Evolutionary conservation across 2,113 vertebrate genomes (phyloP), one percentile per base, ranked within the genome.

Genomic region (Channa argus): DNA sequence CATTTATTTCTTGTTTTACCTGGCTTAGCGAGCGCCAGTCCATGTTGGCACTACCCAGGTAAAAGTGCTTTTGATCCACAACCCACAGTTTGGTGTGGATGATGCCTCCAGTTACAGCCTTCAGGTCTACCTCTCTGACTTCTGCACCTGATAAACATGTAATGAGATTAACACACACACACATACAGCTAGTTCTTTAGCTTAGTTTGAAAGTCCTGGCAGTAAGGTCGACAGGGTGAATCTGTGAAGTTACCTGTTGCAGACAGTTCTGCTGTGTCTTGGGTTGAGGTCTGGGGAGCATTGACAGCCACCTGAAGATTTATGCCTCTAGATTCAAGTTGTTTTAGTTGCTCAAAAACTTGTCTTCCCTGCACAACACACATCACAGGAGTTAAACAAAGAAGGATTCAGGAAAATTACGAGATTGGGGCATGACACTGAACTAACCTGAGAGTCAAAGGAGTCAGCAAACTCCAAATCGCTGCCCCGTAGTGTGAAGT

Each of bases 31-130:
- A 95, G 13, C 95, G 93, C 95, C 95, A 96, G 91, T 96, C 95
- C 95, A 96, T 95, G 92, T 96, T 96, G 71, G 95, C 95, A 2
- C 95, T 96, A 11, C 95, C 95, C 49, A 96, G 3, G 79, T 95
- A 96, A 10, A 95, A 37, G 58, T 95, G 94, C 61, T 90, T 90
- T 11, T 82, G 85, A 66, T 96, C 95, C 50, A 96, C 93, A 69
- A 94, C 92, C 94, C 93, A 94, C 46, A 95, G 70, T 80, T 96
- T 96, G 55, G 94, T 95, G 91, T 95, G 95, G 15, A 96, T 8
- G 5, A 95, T 90, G 33, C 95, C 95, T 33, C 93, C 94, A 0
- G 94, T 95, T 13, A 94, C 15, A 9, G 79, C 86, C 43, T 80
- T 63, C 10, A 96, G 89, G 45, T 94, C 55, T 13, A 96, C 89